Base-by-base conservation (phyloP, 2,797 vertebrate species). In the Lindbergichthys nudifrons region DNA sequence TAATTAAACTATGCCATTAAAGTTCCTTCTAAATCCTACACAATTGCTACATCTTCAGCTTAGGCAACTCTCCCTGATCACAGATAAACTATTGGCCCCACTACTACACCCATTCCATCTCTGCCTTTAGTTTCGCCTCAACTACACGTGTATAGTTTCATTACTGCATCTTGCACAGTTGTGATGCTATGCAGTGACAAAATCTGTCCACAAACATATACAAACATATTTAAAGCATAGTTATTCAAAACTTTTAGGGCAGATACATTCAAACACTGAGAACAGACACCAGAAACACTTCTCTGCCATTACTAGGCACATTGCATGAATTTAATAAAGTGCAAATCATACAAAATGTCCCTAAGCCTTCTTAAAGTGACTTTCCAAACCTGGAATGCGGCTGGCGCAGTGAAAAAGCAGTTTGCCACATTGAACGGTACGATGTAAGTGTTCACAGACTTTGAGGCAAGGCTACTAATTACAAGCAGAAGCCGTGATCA, bases 281-380 rank as follows among this genome's bases (percentile, higher is more conserved):
- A 79, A 77, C 43, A 83, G 39, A 88, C 77, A 81, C 73, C 59
- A 80, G 13, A 58, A 51, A 47, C 58, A 39, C 57, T 15, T 47
- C 67, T 84, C 51, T 80, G 85, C 87, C 88, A 66, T 68, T 36
- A 70, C 19, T 11, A 84, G 90, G 91, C 88, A 87, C 91, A 90
- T 90, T 89, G 88, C 89, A 87, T 87, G 85, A 85, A 81, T 93
- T 93, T 93, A 92, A 89, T 93, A 92, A 93, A 92, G 89, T 93
- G 90, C 92, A 92, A 92, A 90, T 91, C 76, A 92, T 89, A 91
- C 83, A 93, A 92, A 90, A 90, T 82, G 73, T 83, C 66, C 76
- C 51, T 46, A 85, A 80, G 67, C 76, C 65, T 84, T 81, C 51
- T 26, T 50, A 60, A 56, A 86, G 80, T 77, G 70, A 76, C 53